Evolutionary conservation across 2,797 vertebrate genomes (phyloP).

Genomic region (Thaleichthys pacificus): DNA sequence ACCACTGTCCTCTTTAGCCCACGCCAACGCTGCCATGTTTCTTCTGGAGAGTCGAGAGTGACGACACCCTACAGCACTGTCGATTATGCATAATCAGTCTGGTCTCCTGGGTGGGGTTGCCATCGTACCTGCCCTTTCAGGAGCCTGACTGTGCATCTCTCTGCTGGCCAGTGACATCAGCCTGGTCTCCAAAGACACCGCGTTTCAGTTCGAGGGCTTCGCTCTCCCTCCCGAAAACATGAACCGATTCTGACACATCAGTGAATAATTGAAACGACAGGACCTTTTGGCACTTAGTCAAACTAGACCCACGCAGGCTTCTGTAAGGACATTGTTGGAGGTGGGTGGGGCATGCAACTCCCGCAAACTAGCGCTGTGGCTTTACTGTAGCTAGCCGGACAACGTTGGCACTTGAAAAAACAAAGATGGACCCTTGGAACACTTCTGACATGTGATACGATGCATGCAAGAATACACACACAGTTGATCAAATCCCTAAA

Average conservation of each 20-base stretch:
- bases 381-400: slow-evolving; percentile 43
- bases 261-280: slow-evolving; percentile 45
- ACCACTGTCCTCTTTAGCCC: not conserved
- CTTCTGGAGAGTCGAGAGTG: not conserved
- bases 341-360: slow-evolving; percentile 17
- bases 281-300: slow-evolving; percentile 75
- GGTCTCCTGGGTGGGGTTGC: not conserved
- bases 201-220: slow-evolving; percentile 30
- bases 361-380: slow-evolving; percentile 33
- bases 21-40: not conserved
- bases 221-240: slow-evolving; percentile 69
- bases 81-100: not conserved
- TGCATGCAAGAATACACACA: slow-evolving; percentile 66
- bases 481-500: slow-evolving; percentile 35
- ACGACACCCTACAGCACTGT: not conserved
- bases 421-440: slow-evolving; percentile 50
- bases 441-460: slow-evolving; percentile 56
- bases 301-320: slow-evolving; percentile 49
- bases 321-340: slow-evolving; percentile 39
- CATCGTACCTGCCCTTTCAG: slow-evolving; percentile 56
- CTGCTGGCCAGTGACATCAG: slow-evolving; percentile 24
- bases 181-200: slow-evolving; percentile 22
- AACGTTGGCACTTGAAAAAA: slow-evolving; percentile 69
- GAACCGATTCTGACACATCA: slow-evolving; percentile 68
- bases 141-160: slow-evolving; percentile 29